Base-by-base conservation (phyloP, 1,140 invertebrate genomes). In the Diabrotica virgifera region DNA sequence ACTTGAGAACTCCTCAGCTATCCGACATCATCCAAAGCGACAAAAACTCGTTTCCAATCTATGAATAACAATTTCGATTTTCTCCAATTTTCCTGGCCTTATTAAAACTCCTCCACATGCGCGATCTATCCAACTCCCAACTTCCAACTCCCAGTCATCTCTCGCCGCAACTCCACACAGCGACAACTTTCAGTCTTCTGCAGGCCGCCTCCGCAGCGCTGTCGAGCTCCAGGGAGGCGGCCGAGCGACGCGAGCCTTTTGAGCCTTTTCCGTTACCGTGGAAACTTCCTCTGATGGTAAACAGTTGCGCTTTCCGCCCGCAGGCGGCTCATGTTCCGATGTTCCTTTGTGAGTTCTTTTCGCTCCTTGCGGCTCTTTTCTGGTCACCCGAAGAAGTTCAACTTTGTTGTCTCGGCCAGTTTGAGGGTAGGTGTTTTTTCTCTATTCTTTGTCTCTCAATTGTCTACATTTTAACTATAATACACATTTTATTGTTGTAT, bases 31-130 rank as follows among this genome's bases (percentile, higher is more conserved):
- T 46, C 8, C n/a, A 46, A 46, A 46, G 12, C 35, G 24, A 36
- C 55, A 57, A 57, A 57, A 57, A 57, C 24, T 53, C 55, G 59
- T 52, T 60, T 52, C 46, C 46, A 36, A 52, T 51, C 59, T 50
- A 60, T 60, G 59, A 60, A 60, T 60, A 60, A 60, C 59, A 60
- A 60, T 60, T 60, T 60, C 59, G 59, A 60, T 60, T 60, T 60
- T 38, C 59, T 60, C 46, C 59, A 52, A 60, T 60, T 60, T 60
- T 60, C 59, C 59, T n/a, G 40, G 40, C 59, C 59, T 52, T 52
- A 52, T 60, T 60, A 52, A 60, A 50, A 52, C 59, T 60, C 59
- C 11, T 36, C 40, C 59, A 52, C 59, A 50, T 60, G 59, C 40
- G 59, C 59, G 38, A 2, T 51, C 14, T 54, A 10, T 9, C 53